phyloP scores from a whole-genome alignment of 2,113 vertebrate genomes.

The Tauraco erythrolophus region DNA sequence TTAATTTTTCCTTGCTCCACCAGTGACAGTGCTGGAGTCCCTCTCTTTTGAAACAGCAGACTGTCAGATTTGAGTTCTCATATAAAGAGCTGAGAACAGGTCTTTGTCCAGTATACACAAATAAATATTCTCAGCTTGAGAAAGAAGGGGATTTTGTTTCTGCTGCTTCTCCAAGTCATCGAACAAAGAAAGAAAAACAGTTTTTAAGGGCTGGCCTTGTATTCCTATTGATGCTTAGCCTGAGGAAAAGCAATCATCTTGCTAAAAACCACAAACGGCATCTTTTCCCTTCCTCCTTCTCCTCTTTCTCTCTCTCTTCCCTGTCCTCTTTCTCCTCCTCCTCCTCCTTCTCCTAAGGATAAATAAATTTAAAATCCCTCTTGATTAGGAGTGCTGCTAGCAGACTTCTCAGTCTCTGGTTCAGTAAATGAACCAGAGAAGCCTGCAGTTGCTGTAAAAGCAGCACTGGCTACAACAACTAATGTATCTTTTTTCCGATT shows the following conservation, averaged over 20 bases:
- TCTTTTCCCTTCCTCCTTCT: neutral
- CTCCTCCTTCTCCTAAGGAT: neutral
- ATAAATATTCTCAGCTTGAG: neutral
- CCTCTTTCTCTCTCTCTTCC: neutral
- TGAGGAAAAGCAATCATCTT: neutral
- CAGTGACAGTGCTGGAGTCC: neutral
- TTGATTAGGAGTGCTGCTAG: neutral
- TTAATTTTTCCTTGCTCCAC: neutral
- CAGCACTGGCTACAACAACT: neutral
- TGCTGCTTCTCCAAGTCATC: neutral
- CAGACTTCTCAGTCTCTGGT: neutral
- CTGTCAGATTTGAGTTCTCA: neutral
- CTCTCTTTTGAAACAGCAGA: neutral
- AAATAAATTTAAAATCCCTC: neutral
- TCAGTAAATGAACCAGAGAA: conserved; percentile 38
- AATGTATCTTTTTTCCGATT: neutral
- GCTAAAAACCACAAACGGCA: neutral
- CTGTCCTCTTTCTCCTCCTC: neutral
- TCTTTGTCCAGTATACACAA: neutral
- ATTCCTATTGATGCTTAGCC: neutral
- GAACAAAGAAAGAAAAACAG: neutral
- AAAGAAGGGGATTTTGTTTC: neutral
- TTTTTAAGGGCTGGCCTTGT: neutral
- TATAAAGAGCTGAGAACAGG: neutral
- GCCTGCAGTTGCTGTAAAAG: neutral